Conservation (phyloP, 2,797 vertebrate species). For the Neoniphon sammara region DNA sequence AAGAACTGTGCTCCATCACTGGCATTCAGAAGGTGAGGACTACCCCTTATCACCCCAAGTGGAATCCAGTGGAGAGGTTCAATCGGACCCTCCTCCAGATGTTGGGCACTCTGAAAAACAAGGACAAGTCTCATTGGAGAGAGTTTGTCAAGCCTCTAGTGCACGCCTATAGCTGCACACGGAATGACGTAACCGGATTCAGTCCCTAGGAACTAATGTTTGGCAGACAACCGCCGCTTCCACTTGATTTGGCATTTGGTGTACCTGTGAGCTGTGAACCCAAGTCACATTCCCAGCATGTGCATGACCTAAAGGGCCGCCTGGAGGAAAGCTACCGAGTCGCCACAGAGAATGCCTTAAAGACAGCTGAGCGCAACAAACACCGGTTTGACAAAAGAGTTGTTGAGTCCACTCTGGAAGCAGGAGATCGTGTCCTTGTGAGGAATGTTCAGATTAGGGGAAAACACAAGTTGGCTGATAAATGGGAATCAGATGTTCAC, state of each 20-base stretch:
- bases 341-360: neutral
- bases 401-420: neutral
- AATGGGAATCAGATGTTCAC: neutral
- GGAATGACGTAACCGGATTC: conserved; percentile 10
- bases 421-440: conserved; percentile 2
- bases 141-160: conserved; percentile 13
- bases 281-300: conserved; percentile 1
- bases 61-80: too few relatives aligned
- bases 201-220: conserved; percentile 9
- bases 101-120: neutral
- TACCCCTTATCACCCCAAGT: too few relatives aligned
- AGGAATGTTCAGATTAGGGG: neutral
- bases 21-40: too few relatives aligned
- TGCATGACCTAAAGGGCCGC: neutral
- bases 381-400: neutral
- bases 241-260: neutral
- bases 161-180: conserved; percentile 19
- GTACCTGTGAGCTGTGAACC: neutral
- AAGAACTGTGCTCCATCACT: too few relatives aligned
- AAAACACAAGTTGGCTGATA: conserved; percentile 8
- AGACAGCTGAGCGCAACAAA: neutral
- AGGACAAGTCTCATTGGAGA: conserved; percentile 3
- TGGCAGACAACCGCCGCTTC: conserved; percentile 5
- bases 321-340: conserved; percentile 1
- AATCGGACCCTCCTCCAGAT: too few relatives aligned